Evolutionary conservation across 2,797 vertebrate genomes (phyloP).

Genomic region (Spea hammondii): DNA sequence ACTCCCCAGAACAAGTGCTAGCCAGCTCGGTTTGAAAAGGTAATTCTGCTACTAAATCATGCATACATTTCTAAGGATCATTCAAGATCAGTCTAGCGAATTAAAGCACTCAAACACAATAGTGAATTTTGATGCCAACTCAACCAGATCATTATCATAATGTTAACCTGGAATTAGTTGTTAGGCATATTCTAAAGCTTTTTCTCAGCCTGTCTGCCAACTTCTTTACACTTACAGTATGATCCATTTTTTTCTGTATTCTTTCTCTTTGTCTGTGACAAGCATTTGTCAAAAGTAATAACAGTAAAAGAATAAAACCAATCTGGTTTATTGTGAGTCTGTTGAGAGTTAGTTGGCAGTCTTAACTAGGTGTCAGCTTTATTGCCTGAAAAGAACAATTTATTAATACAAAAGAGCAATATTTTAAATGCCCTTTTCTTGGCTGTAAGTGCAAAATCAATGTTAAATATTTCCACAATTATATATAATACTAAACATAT

Average conservation of each 20-base stretch:
- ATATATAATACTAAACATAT: no score
- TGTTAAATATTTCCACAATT: no score
- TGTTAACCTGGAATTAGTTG: not conserved
- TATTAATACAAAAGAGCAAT: no score
- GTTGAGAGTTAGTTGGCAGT: no score
- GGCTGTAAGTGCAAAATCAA: no score
- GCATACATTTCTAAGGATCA: not conserved
- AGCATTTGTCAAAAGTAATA: not conserved
- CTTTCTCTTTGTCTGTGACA: not conserved
- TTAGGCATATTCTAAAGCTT: not conserved
- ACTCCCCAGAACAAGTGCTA: not conserved
- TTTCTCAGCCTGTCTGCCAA: not conserved
- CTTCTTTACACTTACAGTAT: not conserved
- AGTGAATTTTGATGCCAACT: not conserved
- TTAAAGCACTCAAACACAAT: not conserved
- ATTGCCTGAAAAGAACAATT: no score
- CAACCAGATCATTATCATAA: not conserved
- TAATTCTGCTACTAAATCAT: not conserved
- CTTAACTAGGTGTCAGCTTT: no score
- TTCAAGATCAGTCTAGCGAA: not conserved
- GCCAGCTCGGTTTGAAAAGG: not conserved
- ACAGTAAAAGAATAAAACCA: not conserved
- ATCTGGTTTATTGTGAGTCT: no score
- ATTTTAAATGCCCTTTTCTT: no score
- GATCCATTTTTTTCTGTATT: not conserved